Evolutionary conservation across 2,113 vertebrate species (phyloP), one percentile per base, ranked within the genome.

Genomic region (Otus sunia): DNA sequence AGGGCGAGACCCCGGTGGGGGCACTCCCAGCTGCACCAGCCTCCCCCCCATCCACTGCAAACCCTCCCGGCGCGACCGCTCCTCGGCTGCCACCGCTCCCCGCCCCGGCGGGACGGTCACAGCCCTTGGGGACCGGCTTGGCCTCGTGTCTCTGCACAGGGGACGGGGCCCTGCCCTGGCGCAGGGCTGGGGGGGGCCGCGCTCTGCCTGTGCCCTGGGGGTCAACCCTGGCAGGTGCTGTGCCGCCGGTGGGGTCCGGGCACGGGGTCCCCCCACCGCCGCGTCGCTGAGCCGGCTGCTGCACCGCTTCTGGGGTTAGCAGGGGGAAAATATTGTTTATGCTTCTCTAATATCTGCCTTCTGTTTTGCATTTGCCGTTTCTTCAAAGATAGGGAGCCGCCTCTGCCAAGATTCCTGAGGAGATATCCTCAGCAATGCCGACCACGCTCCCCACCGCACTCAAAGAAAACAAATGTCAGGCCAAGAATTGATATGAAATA

Each of bases 371-470:
- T 98, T 98, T 98, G 96, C 98, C 93, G 59, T 97, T 97, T 98
- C 98, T 98, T 97, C 98, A 98, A 98, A 98, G 96, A 98, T 98
- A 98, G 94, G 95, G 96, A 92, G 93, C 76, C 45, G 87, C 95
- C 90, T 91, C 97, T 96, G 98, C 98, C 98, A 98, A 98, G 97
- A 98, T 98, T 98, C 98, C 98, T 97, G 97, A 97, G 97, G 97
- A 95, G 97, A 98, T 98, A 96, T 97, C 98, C 75, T 93, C 83
- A 98, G 98, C 98, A 98, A 93, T 85, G 62, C 98, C 97, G 98
- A 98, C 98, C 97, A 86, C 97, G 97, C 94, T 98, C 97, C 94
- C 80, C 96, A 97, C 97, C 92, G 79, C 95, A 98, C 97, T 98
- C 97, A 98, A 98, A 97, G 97, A 98, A 98, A 98, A 97, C 95